Evolutionary conservation across 2,888 invertebrate species (phyloP).

Genomic region (Pandemis cinnamomeana): DNA sequence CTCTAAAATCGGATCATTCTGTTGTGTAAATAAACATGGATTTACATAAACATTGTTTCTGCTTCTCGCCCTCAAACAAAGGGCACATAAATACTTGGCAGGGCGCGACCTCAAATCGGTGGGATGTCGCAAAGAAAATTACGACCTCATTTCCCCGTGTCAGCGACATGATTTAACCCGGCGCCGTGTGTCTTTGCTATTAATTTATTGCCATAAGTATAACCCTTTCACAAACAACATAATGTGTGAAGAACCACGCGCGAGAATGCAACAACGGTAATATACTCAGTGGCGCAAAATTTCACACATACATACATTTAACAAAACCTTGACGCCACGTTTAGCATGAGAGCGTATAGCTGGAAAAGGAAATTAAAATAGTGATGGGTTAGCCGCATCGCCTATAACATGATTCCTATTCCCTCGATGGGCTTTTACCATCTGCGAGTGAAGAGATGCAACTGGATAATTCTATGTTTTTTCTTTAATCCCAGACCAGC

Average conservation of each 20-base stretch:
- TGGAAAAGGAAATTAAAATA: no score
- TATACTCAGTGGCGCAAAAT: no score
- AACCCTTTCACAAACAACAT: not conserved
- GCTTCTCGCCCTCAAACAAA: constrained; percentile 11
- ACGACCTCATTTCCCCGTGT: constrained; percentile 21
- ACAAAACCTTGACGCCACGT: no score
- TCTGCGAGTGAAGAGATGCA: no score
- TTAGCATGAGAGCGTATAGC: no score
- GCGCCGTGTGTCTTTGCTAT: constrained; percentile 15
- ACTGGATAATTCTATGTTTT: no score
- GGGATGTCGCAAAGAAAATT: constrained; percentile 20
- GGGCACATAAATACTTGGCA: not conserved
- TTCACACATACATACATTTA: no score
- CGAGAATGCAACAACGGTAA: no score
- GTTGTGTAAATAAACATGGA: not conserved
- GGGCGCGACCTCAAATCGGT: constrained; percentile 19
- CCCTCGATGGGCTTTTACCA: no score
- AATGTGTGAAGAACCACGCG: not conserved
- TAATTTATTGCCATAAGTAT: constrained; percentile 11
- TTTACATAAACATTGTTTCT: not conserved
- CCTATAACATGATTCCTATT: no score
- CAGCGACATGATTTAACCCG: constrained; percentile 11
- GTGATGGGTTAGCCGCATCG: no score
- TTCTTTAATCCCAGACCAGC: no score
- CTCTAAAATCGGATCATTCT: not conserved